Percentiles rank a stretch among this genome's conserved stretches.
These are phyloP conservation scores for Cephus rjabovi DNA, from an alignment of 2,888 invertebrate genomes.

Conservation along the genomic window DNA sequence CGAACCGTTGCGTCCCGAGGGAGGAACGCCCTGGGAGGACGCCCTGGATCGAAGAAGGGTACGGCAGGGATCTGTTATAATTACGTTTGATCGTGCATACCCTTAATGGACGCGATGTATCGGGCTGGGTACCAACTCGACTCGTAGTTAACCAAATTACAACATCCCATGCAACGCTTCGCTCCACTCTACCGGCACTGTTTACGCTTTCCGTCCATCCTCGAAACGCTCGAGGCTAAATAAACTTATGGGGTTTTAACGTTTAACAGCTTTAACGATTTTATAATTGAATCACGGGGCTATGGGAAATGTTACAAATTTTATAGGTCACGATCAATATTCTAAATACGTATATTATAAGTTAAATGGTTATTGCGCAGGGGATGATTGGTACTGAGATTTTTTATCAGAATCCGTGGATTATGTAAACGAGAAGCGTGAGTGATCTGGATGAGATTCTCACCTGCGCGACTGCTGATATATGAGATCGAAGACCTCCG, in stretches of 20 bases:
- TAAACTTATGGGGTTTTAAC: slow-evolving; percentile 51
- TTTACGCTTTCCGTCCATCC: slow-evolving; percentile 28
- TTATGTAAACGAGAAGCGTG: no score
- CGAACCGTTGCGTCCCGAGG: background rate
- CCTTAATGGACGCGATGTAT: slow-evolving; percentile 56
- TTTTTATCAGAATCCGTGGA: no score
- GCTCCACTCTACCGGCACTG: slow-evolving; percentile 19
- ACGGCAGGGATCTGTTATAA: slow-evolving; percentile 47
- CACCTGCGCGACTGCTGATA: no score
- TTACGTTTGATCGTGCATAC: slow-evolving; percentile 54
- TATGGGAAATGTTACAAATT: background rate
- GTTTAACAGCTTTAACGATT: slow-evolving; percentile 51
- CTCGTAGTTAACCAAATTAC: slow-evolving; percentile 53
- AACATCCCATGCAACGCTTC: slow-evolving; percentile 18
- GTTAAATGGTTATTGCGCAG: no score
- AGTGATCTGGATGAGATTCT: no score
- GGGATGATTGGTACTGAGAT: no score
- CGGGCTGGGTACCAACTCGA: slow-evolving; percentile 38
- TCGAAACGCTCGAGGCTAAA: slow-evolving; percentile 41
- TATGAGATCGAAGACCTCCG: slow-evolving; percentile 14
- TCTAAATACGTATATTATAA: no score
- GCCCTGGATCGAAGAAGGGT: slow-evolving; percentile 11
- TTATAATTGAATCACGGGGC: slow-evolving; percentile 49
- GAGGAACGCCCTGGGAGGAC: background rate
- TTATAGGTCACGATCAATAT: no score